Conservation (phyloP, 2,113 vertebrate genomes). For the Dicerorhinus sumatrensis region DNA sequence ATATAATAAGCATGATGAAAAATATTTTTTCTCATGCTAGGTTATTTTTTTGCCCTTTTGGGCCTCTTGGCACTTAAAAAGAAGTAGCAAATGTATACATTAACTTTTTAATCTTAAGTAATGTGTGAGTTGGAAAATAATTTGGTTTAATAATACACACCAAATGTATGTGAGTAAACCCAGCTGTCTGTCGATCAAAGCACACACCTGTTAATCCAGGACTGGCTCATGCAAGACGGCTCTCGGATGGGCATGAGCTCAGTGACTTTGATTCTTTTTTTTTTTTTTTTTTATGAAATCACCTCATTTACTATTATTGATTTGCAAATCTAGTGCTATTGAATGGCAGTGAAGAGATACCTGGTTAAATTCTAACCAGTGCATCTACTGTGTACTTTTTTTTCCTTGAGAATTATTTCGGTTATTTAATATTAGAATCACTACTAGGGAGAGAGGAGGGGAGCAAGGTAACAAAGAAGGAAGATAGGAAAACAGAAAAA, state of each 20-base stretch:
- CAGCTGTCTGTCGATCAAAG: not conserved
- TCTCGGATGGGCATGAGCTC: not conserved
- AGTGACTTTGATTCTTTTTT: constrained; percentile 53
- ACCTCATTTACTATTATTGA: constrained; percentile 77
- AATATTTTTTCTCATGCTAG: not conserved
- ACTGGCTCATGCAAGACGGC: not conserved
- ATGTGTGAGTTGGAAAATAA: not conserved
- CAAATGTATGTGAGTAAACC: not conserved
- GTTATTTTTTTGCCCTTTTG: not conserved
- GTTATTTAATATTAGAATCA: constrained; percentile 73
- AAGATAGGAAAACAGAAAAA: not conserved
- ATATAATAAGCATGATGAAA: not conserved
- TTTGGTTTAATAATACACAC: not conserved
- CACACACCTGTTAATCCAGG: not conserved
- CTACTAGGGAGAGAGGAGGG: not conserved
- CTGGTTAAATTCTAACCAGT: constrained; percentile 68
- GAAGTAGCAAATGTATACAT: not conserved
- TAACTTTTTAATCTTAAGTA: constrained; percentile 40
- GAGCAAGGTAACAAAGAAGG: not conserved
- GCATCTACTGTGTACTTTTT: constrained; percentile 36
- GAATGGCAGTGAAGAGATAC: constrained; percentile 72
- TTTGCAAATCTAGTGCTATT: constrained; percentile 76
- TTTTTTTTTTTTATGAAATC: constrained; percentile 59
- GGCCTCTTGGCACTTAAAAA: not conserved
- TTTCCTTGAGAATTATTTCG: constrained; percentile 64